phyloP scores from a whole-genome alignment of 2,797 vertebrate species.

The Mormyrops boulengeri region DNA sequence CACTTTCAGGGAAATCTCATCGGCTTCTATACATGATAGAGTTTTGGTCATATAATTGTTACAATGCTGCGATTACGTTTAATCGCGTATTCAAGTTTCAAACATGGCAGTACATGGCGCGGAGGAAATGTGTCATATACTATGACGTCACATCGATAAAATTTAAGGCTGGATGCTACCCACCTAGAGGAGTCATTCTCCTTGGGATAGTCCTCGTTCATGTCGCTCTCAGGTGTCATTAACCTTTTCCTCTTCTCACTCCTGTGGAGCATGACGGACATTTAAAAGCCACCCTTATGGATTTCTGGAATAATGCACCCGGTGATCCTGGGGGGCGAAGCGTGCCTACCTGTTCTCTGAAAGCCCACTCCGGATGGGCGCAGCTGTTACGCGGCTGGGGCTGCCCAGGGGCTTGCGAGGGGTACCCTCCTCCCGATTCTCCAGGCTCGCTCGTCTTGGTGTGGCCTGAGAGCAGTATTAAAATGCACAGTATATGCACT shows the following conservation, averaged over 20 bases:
- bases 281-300: neutral
- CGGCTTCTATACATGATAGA: neutral
- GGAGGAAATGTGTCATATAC: neutral
- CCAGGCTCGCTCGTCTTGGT: slow-evolving; percentile 68
- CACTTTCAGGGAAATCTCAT: neutral
- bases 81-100: neutral
- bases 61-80: neutral
- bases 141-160: neutral
- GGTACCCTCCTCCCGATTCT: slow-evolving; percentile 73
- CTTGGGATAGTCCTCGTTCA: slow-evolving; percentile 93
- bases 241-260: slow-evolving; percentile 88
- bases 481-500: neutral
- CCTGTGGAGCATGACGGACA: slow-evolving; percentile 36
- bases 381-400: slow-evolving; percentile 68
- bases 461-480: slow-evolving; percentile 56
- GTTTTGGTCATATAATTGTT: neutral
- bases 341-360: slow-evolving; percentile 77
- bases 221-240: slow-evolving; percentile 71
- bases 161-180: neutral
- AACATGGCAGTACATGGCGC: neutral
- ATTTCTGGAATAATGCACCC: neutral
- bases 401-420: slow-evolving; percentile 77
- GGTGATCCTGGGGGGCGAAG: neutral
- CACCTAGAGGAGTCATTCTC: slow-evolving; percentile 98
- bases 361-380: slow-evolving; percentile 75